phyloP scores from a whole-genome alignment of 2,888 invertebrate genomes.

The Rhyacophila evoluta region DNA sequence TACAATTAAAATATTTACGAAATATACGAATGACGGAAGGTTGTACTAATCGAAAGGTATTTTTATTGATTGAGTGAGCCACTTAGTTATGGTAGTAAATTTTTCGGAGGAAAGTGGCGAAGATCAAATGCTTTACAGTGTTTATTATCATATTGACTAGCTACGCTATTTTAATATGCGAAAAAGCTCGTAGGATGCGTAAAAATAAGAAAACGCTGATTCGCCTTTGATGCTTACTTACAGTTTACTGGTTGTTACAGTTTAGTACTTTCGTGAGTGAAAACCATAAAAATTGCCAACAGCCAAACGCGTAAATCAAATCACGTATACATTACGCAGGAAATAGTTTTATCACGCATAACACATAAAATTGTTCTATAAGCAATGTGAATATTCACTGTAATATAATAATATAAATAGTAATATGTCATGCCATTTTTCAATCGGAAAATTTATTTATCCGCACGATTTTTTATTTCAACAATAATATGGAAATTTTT shows the following conservation, averaged over 20 bases:
- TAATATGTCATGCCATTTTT: background rate
- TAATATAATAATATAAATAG: background rate
- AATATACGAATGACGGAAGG: too few species aligned
- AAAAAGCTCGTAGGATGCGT: background rate
- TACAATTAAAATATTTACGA: too few species aligned
- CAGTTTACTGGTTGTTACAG: background rate
- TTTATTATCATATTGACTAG: background rate
- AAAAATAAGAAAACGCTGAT: background rate
- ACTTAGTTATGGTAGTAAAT: too few species aligned
- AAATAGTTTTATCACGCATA: conserved; percentile 19
- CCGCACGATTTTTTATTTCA: too few species aligned
- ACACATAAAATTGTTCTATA: background rate
- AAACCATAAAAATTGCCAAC: conserved; percentile 18
- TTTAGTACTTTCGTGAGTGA: conserved; percentile 11
- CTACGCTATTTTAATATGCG: background rate
- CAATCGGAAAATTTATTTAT: background rate
- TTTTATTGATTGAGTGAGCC: too few species aligned
- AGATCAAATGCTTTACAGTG: too few species aligned
- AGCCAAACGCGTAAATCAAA: conserved; percentile 17
- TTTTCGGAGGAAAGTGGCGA: too few species aligned
- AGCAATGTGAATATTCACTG: too few species aligned
- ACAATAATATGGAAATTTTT: too few species aligned
- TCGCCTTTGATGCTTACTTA: background rate
- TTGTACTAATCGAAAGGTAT: too few species aligned
- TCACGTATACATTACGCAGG: background rate